phyloP scores from a whole-genome alignment of 2,888 invertebrate genomes.

The Drosophila lacicola region DNA sequence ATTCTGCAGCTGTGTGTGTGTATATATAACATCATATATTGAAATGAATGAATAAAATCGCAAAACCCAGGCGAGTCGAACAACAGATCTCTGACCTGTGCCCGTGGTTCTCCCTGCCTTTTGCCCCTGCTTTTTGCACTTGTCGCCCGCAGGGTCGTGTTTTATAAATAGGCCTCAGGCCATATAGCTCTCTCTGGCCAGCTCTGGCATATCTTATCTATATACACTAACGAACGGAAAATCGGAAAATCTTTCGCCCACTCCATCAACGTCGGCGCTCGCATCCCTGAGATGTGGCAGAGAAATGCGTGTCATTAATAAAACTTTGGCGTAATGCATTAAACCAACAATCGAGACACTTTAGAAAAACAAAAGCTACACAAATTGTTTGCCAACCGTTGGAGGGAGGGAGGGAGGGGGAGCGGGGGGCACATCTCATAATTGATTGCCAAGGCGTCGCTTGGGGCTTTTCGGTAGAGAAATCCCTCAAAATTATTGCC shows the following conservation, averaged over 20 bases:
- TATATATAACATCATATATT: slow-evolving; percentile 19
- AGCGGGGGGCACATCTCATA: slow-evolving; percentile 49
- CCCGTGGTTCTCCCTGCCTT: slow-evolving; percentile 13
- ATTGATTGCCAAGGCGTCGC: slow-evolving; percentile 72
- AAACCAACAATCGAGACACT: slow-evolving; percentile 22
- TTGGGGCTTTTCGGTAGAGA: slow-evolving; percentile 56
- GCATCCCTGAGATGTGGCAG: slow-evolving; percentile 36
- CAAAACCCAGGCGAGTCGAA: slow-evolving; percentile 32
- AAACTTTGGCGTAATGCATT: slow-evolving; percentile 55
- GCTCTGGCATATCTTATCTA: slow-evolving; percentile 21
- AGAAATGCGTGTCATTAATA: slow-evolving; percentile 69
- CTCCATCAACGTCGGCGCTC: slow-evolving; percentile 47
- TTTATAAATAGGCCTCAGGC: slow-evolving; percentile 41
- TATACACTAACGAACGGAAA: slow-evolving; percentile 2
- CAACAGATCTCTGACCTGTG: slow-evolving; percentile 36
- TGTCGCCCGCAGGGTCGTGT: not conserved
- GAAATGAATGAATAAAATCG: slow-evolving; percentile 63
- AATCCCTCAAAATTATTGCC: slow-evolving; percentile 69
- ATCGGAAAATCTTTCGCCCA: slow-evolving; percentile 45
- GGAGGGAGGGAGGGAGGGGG: not conserved
- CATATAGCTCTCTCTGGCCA: slow-evolving; percentile 27
- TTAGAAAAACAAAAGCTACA: slow-evolving; percentile 19
- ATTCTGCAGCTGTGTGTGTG: slow-evolving; percentile 24
- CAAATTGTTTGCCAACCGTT: not conserved
- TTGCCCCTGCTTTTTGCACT: not conserved